Base-by-base conservation (phyloP, 2,888 invertebrate species). In the Linyphia triangularis region DNA sequence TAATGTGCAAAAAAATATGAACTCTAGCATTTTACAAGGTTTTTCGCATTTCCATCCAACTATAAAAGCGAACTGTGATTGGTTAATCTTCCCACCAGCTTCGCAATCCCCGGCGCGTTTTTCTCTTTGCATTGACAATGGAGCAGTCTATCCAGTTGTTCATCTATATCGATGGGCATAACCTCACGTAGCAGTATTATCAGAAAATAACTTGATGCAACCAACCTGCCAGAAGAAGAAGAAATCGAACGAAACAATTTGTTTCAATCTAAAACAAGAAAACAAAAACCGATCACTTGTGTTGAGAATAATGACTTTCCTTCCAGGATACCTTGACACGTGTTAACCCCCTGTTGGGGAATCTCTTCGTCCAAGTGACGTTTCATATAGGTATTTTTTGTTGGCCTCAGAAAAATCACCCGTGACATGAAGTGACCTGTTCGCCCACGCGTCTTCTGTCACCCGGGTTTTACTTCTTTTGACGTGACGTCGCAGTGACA, bases 381-480 rank as follows among this genome's bases (percentile, higher is more conserved):
- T 67, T 43, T 9, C 19, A 72, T 72, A 13, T 26, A 70, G 19
- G 10, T 43, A 33, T 63, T 73, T 57, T 57, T 33, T 75, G 59
- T 57, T 16, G 10, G n/a, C 24, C 16, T 37, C 30, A 69, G 51
- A 33, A 79, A 79, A 70, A 85, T 67, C 51, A 85, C 65, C 63
- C 57, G 67, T 75, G 75, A 85, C 78, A 51, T 51, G 61, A n/a
- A 57, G 81, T 86, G 86, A 81, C 86, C 86, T 75, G 81, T 67
- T 86, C 86, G 67, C 86, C 86, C 86, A 86, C 86, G 86, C 86
- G 86, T 59, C 81, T 59, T 59, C 67, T 86, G 86, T 86, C 86
- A 86, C 81, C 63, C 40, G 81, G 63, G 37, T 65, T 86, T 79
- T 72, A 81, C 5, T 79, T 67, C 16, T n/a, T n/a, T n/a, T 86